Base-by-base conservation (phyloP, 2,113 vertebrate species). In the Calonectris borealis region DNA sequence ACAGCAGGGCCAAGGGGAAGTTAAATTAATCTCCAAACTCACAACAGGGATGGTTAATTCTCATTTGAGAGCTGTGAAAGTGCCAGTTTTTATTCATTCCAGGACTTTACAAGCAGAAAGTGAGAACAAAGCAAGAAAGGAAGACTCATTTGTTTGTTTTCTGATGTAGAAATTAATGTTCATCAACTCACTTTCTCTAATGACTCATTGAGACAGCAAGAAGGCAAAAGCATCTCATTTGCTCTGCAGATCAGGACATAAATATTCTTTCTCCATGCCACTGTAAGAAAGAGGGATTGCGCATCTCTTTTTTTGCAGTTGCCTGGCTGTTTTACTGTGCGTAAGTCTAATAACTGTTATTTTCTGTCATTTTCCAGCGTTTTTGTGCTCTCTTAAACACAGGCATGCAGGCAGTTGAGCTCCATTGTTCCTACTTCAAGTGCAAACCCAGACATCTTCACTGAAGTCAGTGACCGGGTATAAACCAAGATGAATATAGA, bases 1-100 rank as follows among this genome's bases (percentile, higher is more conserved):
- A 34, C n/a, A 94, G 88, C 71, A 94, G 34, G 84, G 78, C 42
- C 83, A 91, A 93, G 96, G 70, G 62, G 62, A 94, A 71, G 60
- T 91, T 93, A 96, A 95, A 95, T 94, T 95, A 95, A 90, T 96
- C 80, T 94, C 84, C 85, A 94, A 80, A 94, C 76, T 97, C 93
- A 83, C 90, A 91, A 91, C 66, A 88, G 83, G 71, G 87, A 89
- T 16, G 27, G 96, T 95, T 97, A 96, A 96, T 90, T 95, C 76
- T 97, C 76, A 94, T 97, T 96, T 97, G 78, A 94, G 91, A 97
- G 76, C 78, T 83, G 57, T 90, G 90, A 65, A 97, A 97, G 36
- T 92, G 83, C 61, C 84, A 94, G 88, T 36, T 93, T 97, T 97
- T 97, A 96, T 97, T 97, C 76, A 93, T 96, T 94, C 58, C 71